A percentile compares a stretch with the other conserved stretches of the same genome.
Evolutionary conservation across 2,888 invertebrate genomes (phyloP).

Genomic region (Drosophila tripunctata): DNA sequence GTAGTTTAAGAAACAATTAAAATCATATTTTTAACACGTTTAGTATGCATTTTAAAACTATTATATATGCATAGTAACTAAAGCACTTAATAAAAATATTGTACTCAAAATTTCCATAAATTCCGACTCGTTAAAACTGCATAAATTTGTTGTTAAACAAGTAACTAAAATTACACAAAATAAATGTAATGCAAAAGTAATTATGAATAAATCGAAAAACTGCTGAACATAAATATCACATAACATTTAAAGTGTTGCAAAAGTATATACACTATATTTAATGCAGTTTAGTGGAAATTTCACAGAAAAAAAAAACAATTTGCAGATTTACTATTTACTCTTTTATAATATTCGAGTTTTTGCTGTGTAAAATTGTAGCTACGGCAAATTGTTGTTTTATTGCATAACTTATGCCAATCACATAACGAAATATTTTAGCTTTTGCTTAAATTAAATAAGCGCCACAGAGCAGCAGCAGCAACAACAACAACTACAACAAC

Average conservation of each 20-base stretch:
- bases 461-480: slow-evolving; percentile 48
- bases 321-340: slow-evolving; percentile 28
- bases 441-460: slow-evolving; percentile 75
- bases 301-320: slow-evolving; percentile 1
- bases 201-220: not conserved
- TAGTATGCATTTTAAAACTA: no score
- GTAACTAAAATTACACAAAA: not conserved
- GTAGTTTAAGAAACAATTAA: no score
- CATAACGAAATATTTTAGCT: slow-evolving; percentile 74
- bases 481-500: slow-evolving; percentile 39
- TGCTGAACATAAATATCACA: not conserved
- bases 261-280: no score
- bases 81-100: no score
- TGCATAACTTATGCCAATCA: slow-evolving; percentile 74
- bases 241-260: no score
- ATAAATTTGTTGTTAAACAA: not conserved
- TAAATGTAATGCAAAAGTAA: slow-evolving; percentile 4
- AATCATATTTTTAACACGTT: no score
- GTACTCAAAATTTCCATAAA: not conserved
- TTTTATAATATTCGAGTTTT: slow-evolving; percentile 34
- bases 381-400: slow-evolving; percentile 23
- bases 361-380: slow-evolving; percentile 19
- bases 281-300: not conserved
- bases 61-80: no score
- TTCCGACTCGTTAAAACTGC: not conserved